Evolutionary conservation across 53 echinoderm and acorn worm species (phyloP).

Genomic region (Echinometra lucunter): DNA sequence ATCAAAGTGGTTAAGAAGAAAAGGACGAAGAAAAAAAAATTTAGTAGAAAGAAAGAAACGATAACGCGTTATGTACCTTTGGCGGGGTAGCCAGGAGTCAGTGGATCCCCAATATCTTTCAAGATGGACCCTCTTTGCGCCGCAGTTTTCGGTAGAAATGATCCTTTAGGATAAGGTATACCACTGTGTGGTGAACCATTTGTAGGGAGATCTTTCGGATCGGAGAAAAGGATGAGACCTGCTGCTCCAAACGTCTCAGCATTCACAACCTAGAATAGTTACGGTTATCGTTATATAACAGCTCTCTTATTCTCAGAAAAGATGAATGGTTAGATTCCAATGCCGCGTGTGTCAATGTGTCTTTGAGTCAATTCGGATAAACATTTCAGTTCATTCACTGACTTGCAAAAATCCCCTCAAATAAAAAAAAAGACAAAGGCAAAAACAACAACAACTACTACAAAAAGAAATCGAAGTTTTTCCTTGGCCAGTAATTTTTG

Average conservation of each 20-base stretch:
- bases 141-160: conserved; percentile 70
- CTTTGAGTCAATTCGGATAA: neutral
- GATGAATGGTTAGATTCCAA: neutral
- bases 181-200: conserved; percentile 10
- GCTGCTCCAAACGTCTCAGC: conserved; percentile 77
- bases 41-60: no score
- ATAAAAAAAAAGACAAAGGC: no score
- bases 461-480: no score
- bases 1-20: no score
- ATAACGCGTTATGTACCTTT: conserved; percentile 63
- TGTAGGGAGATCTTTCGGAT: conserved; percentile 71
- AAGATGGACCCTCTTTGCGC: conserved; percentile 77
- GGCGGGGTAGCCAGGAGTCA: conserved; percentile 82
- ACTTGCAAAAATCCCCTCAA: no score
- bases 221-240: conserved; percentile 78
- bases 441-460: no score
- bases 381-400: no score
- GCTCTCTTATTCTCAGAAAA: neutral
- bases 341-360: neutral
- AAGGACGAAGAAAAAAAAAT: no score
- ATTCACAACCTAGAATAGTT: conserved; percentile 62
- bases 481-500: no score
- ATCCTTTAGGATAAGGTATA: conserved; percentile 74
- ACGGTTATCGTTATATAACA: neutral
- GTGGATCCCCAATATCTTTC: conserved; percentile 74